phyloP scores from a whole-genome alignment of 2,113 vertebrate species.

The Cichladusa arquata region DNA sequence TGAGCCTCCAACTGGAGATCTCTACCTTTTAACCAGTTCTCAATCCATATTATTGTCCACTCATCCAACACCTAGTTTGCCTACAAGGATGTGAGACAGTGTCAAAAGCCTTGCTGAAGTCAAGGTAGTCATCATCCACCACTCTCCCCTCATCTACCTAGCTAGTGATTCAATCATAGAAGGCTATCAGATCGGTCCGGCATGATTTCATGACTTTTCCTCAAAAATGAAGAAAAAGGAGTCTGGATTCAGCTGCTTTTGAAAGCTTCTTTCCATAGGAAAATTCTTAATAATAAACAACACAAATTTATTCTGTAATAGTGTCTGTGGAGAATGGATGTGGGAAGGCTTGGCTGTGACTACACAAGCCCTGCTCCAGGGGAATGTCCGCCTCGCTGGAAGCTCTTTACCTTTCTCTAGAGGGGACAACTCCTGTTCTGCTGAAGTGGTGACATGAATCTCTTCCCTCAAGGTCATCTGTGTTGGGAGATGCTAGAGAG shows the following conservation, averaged over 20 bases:
- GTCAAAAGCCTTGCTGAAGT: background rate
- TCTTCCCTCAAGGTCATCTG: background rate
- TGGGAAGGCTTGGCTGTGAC: background rate
- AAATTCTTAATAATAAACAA: background rate
- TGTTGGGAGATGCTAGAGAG: background rate
- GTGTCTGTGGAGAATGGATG: background rate
- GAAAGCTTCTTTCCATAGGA: background rate
- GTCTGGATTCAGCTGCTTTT: background rate
- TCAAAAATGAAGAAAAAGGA: background rate
- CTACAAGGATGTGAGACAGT: background rate
- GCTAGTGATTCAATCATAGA: background rate
- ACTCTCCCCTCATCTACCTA: background rate
- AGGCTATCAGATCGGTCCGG: background rate
- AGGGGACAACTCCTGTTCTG: background rate
- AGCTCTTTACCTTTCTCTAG: background rate
- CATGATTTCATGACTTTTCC: background rate
- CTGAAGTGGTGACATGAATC: background rate
- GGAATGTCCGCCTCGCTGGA: background rate
- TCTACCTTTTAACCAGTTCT: background rate
- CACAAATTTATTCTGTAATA: background rate
- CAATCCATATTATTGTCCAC: background rate
- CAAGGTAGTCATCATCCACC: background rate
- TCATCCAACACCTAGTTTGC: background rate
- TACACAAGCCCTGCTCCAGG: background rate
- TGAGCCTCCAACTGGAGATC: background rate